phyloP scores from a whole-genome alignment of 2,113 vertebrate genomes.

The Eulemur rufifrons region DNA sequence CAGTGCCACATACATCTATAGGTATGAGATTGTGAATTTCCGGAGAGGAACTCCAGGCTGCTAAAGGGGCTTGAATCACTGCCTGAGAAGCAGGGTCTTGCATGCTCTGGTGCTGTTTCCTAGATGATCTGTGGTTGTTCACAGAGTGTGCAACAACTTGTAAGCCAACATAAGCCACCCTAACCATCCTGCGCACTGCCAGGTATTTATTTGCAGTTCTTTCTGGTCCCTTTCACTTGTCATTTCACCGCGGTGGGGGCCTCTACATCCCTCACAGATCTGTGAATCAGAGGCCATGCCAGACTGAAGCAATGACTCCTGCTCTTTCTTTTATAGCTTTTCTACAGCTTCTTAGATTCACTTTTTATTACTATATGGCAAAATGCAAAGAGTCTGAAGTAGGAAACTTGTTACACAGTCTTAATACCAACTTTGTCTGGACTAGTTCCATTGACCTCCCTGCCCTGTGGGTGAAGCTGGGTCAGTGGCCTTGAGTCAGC shows the following conservation, averaged over 20 bases:
- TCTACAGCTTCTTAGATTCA: neutral
- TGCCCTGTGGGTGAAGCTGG: neutral
- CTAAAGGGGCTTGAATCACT: neutral
- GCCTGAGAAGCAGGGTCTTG: neutral
- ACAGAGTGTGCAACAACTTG: neutral
- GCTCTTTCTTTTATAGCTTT: neutral
- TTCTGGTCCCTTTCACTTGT: neutral
- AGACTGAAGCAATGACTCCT: neutral
- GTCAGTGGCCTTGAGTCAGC: neutral
- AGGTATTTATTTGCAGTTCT: neutral
- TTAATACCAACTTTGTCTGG: neutral
- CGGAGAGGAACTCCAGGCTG: neutral
- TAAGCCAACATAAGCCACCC: rapidly evolving
- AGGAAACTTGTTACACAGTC: neutral
- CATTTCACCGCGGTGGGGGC: neutral
- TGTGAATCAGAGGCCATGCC: neutral
- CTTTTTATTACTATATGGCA: neutral
- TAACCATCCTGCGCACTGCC: neutral
- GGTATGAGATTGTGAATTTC: slow-evolving; percentile 18
- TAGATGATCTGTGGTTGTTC: neutral
- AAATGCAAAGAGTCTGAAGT: neutral
- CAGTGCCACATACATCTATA: rapidly evolving
- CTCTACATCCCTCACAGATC: rapidly evolving
- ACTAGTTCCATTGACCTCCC: neutral
- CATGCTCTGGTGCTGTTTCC: neutral